These are phyloP conservation scores for Lathamus discolor DNA, from an alignment of 2,113 vertebrate genomes.

Conservation along the genomic window DNA sequence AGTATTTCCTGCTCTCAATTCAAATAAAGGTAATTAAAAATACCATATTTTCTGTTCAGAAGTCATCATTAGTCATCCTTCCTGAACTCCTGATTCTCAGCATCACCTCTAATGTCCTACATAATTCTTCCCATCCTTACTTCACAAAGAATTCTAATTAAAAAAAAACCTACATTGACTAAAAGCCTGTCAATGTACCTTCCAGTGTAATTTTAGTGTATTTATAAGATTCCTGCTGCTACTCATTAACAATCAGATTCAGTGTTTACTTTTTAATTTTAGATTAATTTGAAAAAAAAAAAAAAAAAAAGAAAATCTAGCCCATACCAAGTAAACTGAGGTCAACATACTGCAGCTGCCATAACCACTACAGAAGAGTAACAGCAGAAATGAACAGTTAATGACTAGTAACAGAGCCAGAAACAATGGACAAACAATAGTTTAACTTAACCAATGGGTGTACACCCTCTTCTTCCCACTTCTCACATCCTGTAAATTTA, in stretches of 20 bases:
- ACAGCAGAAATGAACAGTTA: not conserved
- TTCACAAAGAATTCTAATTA: not conserved
- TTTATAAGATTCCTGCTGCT: not conserved
- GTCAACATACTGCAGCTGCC: not conserved
- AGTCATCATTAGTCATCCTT: not conserved
- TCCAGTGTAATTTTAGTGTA: not conserved
- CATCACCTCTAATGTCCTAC: not conserved
- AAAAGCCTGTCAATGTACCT: not conserved
- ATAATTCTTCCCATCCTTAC: not conserved
- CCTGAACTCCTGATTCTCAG: not conserved
- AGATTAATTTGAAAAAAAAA: not conserved
- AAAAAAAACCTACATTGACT: not conserved
- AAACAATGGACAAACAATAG: not conserved
- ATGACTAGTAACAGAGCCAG: not conserved
- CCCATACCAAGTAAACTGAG: not conserved
- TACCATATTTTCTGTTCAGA: not conserved
- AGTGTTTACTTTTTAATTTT: not conserved
- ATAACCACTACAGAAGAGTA: not conserved
- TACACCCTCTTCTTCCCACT: not conserved
- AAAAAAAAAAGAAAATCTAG: conserved; percentile 5
- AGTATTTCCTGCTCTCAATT: not conserved
- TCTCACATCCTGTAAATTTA: not conserved
- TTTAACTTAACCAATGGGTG: not conserved
- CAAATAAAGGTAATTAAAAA: not conserved
- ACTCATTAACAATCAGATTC: not conserved